Percentiles rank a stretch among this genome's conserved stretches.
These are phyloP conservation scores for Lichenostomus cassidix DNA, from an alignment of 2,113 vertebrate genomes.

Conservation along the genomic window DNA sequence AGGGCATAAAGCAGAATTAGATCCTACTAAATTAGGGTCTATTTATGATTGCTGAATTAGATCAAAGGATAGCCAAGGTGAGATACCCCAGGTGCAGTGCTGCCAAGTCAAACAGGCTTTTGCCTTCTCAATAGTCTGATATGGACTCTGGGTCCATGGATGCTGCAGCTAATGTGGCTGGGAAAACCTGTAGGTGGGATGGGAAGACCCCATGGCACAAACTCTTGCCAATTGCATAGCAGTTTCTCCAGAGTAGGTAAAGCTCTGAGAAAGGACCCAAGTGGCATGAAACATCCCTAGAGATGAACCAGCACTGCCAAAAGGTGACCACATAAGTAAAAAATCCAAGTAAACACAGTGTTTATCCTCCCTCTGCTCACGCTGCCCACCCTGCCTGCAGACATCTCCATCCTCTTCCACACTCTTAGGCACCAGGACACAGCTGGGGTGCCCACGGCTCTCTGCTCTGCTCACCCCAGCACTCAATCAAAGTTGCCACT, in stretches of 20 bases:
- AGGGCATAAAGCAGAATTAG: background rate
- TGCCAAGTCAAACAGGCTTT: background rate
- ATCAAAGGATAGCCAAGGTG: background rate
- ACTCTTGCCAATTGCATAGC: background rate
- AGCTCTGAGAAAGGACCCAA: background rate
- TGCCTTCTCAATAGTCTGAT: background rate
- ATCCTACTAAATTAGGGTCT: background rate
- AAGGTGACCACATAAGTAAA: background rate
- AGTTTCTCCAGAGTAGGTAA: background rate
- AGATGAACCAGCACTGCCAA: background rate
- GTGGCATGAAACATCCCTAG: background rate
- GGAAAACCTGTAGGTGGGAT: background rate
- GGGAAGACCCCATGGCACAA: background rate
- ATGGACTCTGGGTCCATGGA: background rate
- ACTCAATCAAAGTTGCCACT: background rate
- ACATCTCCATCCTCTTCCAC: background rate
- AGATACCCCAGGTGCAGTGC: background rate
- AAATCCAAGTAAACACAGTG: background rate
- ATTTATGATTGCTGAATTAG: background rate
- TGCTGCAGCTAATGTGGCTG: background rate
- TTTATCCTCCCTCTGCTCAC: background rate
- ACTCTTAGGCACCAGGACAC: background rate
- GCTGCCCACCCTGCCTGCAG: background rate
- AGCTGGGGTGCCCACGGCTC: background rate
- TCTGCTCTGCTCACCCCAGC: background rate